Percentiles rank a stretch among this genome's conserved stretches.
phyloP scores from a whole-genome alignment of 1,140 invertebrate species.

The Drosophila nigrodunni region DNA sequence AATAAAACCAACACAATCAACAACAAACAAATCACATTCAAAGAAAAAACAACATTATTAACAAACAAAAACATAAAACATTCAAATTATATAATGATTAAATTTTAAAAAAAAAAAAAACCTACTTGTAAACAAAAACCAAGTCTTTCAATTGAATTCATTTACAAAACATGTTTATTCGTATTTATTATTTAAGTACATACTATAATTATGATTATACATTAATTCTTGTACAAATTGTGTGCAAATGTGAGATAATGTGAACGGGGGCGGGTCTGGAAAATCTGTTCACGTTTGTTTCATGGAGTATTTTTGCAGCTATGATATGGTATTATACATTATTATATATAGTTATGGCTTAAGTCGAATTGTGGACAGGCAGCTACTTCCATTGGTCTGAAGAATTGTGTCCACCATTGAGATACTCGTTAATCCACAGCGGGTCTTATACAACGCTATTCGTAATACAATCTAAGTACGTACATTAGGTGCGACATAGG shows the following conservation, averaged over 20 bases:
- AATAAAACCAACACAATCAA: neutral
- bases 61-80: slow-evolving; percentile 40
- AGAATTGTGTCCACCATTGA: slow-evolving; percentile 41
- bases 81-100: slow-evolving; percentile 70
- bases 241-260: slow-evolving; percentile 49
- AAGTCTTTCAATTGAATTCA: neutral
- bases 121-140: slow-evolving; percentile 60
- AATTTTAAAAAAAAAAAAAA: slow-evolving; percentile 73
- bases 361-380: slow-evolving; percentile 23
- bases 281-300: slow-evolving; percentile 1
- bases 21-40: slow-evolving; percentile 22
- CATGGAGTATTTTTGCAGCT: slow-evolving; percentile 28
- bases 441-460: neutral
- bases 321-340: slow-evolving; percentile 62
- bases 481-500: slow-evolving; percentile 37
- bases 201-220: slow-evolving; percentile 9
- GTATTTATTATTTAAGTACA: slow-evolving; percentile 17
- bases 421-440: slow-evolving; percentile 21
- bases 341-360: slow-evolving; percentile 16
- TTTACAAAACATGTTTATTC: neutral
- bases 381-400: slow-evolving; percentile 16
- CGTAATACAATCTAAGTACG: slow-evolving; percentile 27
- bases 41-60: slow-evolving; percentile 27
- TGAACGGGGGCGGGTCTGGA: slow-evolving; percentile 4
- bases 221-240: slow-evolving; percentile 29